These are phyloP conservation scores for Proales similis DNA, from an alignment of 1,140 invertebrate genomes.

Conservation along the genomic window DNA sequence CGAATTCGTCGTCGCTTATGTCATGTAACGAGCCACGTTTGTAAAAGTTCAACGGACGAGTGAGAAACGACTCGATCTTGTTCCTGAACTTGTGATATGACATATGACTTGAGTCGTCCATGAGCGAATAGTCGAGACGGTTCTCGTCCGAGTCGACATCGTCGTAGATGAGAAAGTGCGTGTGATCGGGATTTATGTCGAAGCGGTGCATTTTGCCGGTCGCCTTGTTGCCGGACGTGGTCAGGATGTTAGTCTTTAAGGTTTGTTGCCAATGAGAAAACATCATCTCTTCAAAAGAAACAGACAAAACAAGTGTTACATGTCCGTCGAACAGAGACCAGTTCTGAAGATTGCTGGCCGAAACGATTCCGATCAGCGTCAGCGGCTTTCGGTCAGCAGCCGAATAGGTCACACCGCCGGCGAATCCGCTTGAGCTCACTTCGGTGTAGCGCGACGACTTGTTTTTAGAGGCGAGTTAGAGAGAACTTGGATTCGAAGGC, in stretches of 20 bases:
- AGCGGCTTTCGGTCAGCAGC: constrained; percentile 8
- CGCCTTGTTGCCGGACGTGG: constrained; percentile 22
- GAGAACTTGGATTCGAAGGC: too few species aligned
- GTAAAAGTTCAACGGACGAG: constrained; percentile 20
- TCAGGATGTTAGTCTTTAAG: constrained; percentile 12
- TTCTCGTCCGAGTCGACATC: constrained; percentile 5
- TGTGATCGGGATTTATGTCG: constrained; percentile 32
- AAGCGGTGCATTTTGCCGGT: constrained; percentile 17
- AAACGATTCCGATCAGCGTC: constrained; percentile 31
- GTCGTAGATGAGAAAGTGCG: constrained; percentile 34
- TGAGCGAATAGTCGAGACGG: neutral
- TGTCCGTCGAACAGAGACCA: constrained; percentile 31
- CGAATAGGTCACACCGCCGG: constrained; percentile 6
- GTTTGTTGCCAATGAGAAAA: too few species aligned
- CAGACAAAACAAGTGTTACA: too few species aligned
- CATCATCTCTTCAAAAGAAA: too few species aligned
- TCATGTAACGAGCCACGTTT: constrained; percentile 1
- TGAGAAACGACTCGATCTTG: constrained; percentile 18
- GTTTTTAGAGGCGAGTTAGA: too few species aligned
- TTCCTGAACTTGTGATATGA: constrained; percentile 28
- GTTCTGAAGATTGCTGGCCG: constrained; percentile 21
- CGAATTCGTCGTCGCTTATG: constrained; percentile 25
- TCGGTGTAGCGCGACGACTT: too few species aligned
- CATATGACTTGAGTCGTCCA: neutral
- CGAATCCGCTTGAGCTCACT: too few species aligned